Conservation (phyloP, 2,888 invertebrate species). For the Eremobia ochroleuca region DNA sequence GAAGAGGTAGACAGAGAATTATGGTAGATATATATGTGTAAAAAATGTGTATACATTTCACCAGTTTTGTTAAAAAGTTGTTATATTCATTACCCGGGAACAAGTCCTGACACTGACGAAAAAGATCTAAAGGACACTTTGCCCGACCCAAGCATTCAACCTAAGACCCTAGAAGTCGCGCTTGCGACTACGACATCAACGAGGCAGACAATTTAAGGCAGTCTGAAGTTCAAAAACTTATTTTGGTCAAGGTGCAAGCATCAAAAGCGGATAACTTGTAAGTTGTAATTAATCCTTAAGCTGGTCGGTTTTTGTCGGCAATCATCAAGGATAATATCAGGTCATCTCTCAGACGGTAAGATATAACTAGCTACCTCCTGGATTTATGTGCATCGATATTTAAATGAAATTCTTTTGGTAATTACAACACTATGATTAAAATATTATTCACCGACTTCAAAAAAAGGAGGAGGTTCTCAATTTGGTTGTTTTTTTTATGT, state of each 20-base stretch:
- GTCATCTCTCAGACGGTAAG: conserved; percentile 42
- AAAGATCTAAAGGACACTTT: background rate
- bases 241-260: conserved; percentile 57
- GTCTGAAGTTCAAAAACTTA: conserved; percentile 32
- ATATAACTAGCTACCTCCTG: background rate
- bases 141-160: background rate
- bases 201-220: background rate
- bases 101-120: background rate
- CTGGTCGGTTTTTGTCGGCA: conserved; percentile 28
- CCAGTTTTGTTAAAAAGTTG: background rate
- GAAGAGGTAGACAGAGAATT: background rate
- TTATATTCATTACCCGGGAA: background rate
- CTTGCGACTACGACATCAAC: background rate
- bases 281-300: conserved; percentile 47
- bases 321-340: conserved; percentile 53
- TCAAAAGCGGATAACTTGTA: conserved; percentile 24
- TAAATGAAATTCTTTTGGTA: conserved; percentile 6
- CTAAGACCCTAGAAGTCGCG: too few species aligned
- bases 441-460: background rate
- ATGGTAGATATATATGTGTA: background rate
- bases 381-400: conserved; percentile 9
- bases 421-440: background rate
- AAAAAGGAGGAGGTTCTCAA: background rate
- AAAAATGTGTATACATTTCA: background rate
- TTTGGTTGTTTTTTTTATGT: too few species aligned